Evolutionary conservation across 1,140 invertebrate species (phyloP), one percentile per base, ranked within the genome.

Genomic region (Yoshiicerus persimilis): DNA sequence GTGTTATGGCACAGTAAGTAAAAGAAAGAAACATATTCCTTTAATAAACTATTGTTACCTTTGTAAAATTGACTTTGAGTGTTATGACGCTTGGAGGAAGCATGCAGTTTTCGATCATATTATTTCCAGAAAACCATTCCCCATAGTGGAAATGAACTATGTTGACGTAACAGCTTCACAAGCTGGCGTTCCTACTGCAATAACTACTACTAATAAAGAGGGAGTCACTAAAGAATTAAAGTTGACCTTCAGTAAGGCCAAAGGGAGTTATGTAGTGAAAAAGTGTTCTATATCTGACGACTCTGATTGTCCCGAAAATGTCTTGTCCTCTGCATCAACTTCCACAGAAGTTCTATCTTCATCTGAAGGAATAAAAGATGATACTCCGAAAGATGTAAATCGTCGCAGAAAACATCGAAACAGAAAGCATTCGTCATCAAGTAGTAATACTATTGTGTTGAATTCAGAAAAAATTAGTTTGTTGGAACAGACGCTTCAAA

Each of bases 101-200:
- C 89, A 90, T 70, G 86, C 62, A 4, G 86, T 88, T 4, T 56
- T 75, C 23, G 39, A 89, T 3, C 90, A 90, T 25, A 89, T 90
- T 83, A 34, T 75, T 34, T 34, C 84, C 41, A 86, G 88, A 32
- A 86, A 88, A 38, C 89, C 89, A 0, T 86, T 87, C 9, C 88
- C 86, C 0, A 84, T 87, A 0, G 87, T 90, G 5, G 87, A 89
- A 47, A 88, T 90, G 88, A 90, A 88, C 32, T 87, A 87, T 70
- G 77, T 90, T n/a, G 47, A 70, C 23, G 34, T 39, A 10, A 86
- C 38, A 6, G 62, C 47, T 34, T 62, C 34, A 11, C 85, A 84
- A 30, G 47, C 47, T 66, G 62, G 64, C 9, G 8, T 30, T 39
- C 62, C 86, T 11, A 75, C 34, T 27, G 30, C 86, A 39, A 39